These are phyloP conservation scores for Chelon auratus DNA, from an alignment of 2,797 vertebrate species.

Conservation along the genomic window DNA sequence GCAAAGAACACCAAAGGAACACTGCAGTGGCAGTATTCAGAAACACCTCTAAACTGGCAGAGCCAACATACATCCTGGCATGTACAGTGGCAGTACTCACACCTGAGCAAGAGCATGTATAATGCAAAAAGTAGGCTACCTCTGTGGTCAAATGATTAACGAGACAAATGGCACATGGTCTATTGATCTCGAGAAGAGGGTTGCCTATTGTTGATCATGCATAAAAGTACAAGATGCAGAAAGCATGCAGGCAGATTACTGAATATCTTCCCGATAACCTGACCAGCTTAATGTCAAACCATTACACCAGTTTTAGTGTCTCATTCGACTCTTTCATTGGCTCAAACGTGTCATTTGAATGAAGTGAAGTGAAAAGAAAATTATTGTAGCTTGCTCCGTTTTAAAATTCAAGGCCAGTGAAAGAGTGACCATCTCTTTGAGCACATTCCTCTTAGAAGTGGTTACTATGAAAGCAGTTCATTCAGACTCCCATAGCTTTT, in stretches of 20 bases:
- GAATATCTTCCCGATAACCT: constrained; percentile 39
- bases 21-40: constrained; percentile 41
- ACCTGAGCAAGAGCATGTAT: constrained; percentile 41
- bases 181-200: constrained; percentile 32
- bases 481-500: constrained; percentile 72
- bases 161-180: constrained; percentile 50
- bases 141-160: constrained; percentile 42
- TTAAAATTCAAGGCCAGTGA: constrained; percentile 79
- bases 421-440: constrained; percentile 80
- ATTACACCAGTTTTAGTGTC: constrained; percentile 33
- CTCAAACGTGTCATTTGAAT: constrained; percentile 38
- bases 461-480: constrained; percentile 79
- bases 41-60: constrained; percentile 27
- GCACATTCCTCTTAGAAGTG: constrained; percentile 75
- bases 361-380: constrained; percentile 11
- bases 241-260: constrained; percentile 78
- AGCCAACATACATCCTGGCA: constrained; percentile 47
- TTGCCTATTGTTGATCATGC: constrained; percentile 68
- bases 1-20: constrained; percentile 63
- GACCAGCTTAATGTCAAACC: constrained; percentile 50
- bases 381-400: constrained; percentile 17
- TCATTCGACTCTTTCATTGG: constrained; percentile 83
- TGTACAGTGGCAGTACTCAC: constrained; percentile 36
- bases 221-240: constrained; percentile 78
- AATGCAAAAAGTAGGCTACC: constrained; percentile 19